Percentiles rank a stretch among this genome's conserved stretches.
phyloP scores from a whole-genome alignment of 2,888 invertebrate species.

The Euzophera pinguis region DNA sequence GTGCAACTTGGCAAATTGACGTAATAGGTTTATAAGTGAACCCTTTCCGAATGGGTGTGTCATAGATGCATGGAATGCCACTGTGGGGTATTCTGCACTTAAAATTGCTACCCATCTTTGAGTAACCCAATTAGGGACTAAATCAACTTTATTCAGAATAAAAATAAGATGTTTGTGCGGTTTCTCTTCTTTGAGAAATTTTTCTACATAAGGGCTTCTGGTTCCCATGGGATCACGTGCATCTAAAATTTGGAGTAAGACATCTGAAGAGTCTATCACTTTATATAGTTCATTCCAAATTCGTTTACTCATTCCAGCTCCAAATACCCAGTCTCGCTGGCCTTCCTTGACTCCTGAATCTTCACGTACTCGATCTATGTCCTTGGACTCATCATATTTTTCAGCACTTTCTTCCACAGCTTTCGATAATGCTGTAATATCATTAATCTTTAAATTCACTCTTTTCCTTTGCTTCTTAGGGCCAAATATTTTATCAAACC shows the following conservation, averaged over 20 bases:
- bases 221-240: constrained; percentile 99
- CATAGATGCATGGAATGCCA: constrained; percentile 99
- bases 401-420: constrained; percentile 85
- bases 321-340: constrained; percentile 95
- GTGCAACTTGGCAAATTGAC: constrained; percentile 97
- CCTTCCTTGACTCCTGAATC: constrained; percentile 89
- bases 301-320: constrained; percentile 96
- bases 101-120: constrained; percentile 98
- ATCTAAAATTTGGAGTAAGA: constrained; percentile 96
- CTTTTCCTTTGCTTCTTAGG: constrained; percentile 95
- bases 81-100: constrained; percentile 96
- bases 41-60: constrained; percentile 99
- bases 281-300: constrained; percentile 99
- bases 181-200: constrained; percentile 95
- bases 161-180: constrained; percentile 98
- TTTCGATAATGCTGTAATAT: constrained; percentile 88
- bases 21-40: constrained; percentile 94
- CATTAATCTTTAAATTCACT: constrained; percentile 88
- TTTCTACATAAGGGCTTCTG: constrained; percentile 94
- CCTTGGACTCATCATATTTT: constrained; percentile 90
- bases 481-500: constrained; percentile 96
- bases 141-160: constrained; percentile 96
- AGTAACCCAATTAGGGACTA: constrained; percentile 99
- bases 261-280: constrained; percentile 99
- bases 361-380: constrained; percentile 90